Evolutionary conservation across 2,888 invertebrate genomes (phyloP), one percentile per base, ranked within the genome.

Genomic region (Diaperis boleti): DNA sequence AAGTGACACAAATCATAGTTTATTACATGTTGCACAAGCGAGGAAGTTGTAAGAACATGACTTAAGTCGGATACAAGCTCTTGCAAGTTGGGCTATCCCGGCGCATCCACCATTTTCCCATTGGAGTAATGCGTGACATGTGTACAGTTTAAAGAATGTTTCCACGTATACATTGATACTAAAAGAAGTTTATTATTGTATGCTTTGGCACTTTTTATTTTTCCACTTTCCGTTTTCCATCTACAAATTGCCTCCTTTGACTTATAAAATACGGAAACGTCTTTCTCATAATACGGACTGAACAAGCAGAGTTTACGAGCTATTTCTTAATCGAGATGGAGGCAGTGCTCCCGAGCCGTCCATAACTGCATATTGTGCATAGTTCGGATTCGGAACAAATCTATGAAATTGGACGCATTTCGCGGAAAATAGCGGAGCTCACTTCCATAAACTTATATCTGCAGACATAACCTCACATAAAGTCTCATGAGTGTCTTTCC

Each of bases 351-450:
- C 22, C 13, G 10, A 22, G 20, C 13, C 22, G 17, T 49, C 49
- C 20, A 54, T 54, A 37, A 49, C 60, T 57, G 64, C 63, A 66
- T 66, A 60, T 60, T 56, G 49, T 60, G 66, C 63, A 65, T 59
- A 56, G 22, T 50, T 65, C 14, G 54, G 18, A 61, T 60, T 61
- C 47, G 42, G n/a, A 56, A 54, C 39, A 65, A 61, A 61, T 62
- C 65, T 59, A 54, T 50, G 59, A 63, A 65, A 67, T 67, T 65
- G 65, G 45, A 65, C 62, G 61, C 65, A 67, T 59, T 31, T 55
- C 49, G 42, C 59, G 65, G 65, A 67, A 65, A 67, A 67, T 67
- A 63, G 59, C 42, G 45, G 57, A 61, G 47, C 64, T 49, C 50
- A 44, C 59, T 49, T 41, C 45, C 64, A 47, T 64, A 66, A 66